Evolutionary conservation across 2,113 vertebrate genomes (phyloP).

Genomic region (Pelvicachromis taeniatus): DNA sequence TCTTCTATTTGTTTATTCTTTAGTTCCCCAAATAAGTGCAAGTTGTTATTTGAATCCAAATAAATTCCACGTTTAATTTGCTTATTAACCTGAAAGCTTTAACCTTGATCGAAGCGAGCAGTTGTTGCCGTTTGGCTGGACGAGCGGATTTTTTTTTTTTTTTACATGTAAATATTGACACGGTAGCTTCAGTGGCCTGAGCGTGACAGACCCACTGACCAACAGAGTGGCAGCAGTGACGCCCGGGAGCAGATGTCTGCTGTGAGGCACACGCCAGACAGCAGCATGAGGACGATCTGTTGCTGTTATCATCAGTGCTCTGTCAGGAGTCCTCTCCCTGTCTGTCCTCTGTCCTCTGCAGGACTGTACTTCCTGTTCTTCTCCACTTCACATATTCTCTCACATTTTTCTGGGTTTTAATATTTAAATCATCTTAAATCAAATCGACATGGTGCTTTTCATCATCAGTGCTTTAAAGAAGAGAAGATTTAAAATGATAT

Average conservation of each 20-base stretch:
- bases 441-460: background rate
- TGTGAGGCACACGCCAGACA: slow-evolving; percentile 14
- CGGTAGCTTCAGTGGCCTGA: background rate
- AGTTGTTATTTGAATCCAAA: background rate
- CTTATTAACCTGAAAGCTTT: background rate
- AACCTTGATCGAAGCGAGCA: background rate
- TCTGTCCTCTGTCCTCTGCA: background rate
- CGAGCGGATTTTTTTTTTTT: background rate
- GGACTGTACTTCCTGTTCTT: background rate
- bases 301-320: background rate
- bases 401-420: background rate
- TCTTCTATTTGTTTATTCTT: background rate
- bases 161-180: slow-evolving; percentile 43
- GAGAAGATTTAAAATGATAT: background rate
- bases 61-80: background rate
- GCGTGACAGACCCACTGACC: slow-evolving; percentile 13
- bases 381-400: background rate
- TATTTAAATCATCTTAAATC: background rate
- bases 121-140: background rate
- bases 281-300: slow-evolving; percentile 13
- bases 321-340: background rate
- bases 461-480: background rate
- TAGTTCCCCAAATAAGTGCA: background rate
- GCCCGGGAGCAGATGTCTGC: slow-evolving; percentile 32
- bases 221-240: background rate